Percentiles rank a stretch among this genome's conserved stretches.
Evolutionary conservation across 2,888 invertebrate genomes (phyloP).

Genomic region (Drosophila neotestacea): DNA sequence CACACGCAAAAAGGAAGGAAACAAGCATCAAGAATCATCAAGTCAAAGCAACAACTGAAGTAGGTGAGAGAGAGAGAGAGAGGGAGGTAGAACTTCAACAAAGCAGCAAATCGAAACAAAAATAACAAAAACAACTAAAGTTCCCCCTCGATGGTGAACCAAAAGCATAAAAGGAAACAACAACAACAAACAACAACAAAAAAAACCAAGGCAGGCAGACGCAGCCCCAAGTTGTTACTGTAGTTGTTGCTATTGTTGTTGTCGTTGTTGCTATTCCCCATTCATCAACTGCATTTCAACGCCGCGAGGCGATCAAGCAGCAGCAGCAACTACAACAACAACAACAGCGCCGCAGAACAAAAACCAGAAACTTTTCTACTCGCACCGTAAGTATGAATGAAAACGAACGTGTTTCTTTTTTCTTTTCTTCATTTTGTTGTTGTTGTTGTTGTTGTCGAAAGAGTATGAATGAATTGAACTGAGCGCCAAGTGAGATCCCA

Average conservation of each 20-base stretch:
- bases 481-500: slow-evolving; percentile 55
- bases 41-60: slow-evolving; percentile 30
- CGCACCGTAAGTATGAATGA: slow-evolving; percentile 75
- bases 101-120: slow-evolving; percentile 45
- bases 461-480: slow-evolving; percentile 67
- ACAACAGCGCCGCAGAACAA: slow-evolving; percentile 34
- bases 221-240: slow-evolving; percentile 39
- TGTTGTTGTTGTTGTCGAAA: slow-evolving; percentile 22
- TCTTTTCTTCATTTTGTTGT: slow-evolving; percentile 17
- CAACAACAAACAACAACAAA: background rate
- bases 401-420: slow-evolving; percentile 76
- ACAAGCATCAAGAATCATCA: slow-evolving; percentile 73
- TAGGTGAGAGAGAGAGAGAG: slow-evolving; percentile 17
- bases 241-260: slow-evolving; percentile 28
- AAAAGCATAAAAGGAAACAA: slow-evolving; percentile 34
- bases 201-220: background rate
- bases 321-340: slow-evolving; percentile 13
- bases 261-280: slow-evolving; percentile 57
- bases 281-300: slow-evolving; percentile 81
- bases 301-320: slow-evolving; percentile 70
- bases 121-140: slow-evolving; percentile 62
- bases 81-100: slow-evolving; percentile 45
- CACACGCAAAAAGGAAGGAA: slow-evolving; percentile 75
- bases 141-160: slow-evolving; percentile 52
- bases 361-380: slow-evolving; percentile 73